These are phyloP conservation scores for Rhodinocichla rosea DNA, from an alignment of 2,113 vertebrate genomes.

Conservation along the genomic window DNA sequence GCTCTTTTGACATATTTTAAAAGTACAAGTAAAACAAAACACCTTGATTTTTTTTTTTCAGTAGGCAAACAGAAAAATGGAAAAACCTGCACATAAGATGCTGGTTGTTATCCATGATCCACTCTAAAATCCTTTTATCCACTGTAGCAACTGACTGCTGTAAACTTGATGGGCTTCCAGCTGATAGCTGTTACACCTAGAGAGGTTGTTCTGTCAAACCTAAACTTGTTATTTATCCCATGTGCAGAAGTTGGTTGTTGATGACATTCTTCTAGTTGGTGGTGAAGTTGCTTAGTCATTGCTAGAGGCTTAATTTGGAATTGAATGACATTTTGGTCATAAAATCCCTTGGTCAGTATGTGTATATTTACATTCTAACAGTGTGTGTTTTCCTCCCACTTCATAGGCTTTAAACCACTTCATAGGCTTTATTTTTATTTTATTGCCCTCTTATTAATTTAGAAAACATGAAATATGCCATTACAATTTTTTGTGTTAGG, in stretches of 20 bases:
- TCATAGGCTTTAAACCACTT: not conserved
- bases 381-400: slow-evolving; percentile 25
- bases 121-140: not conserved
- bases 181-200: not conserved
- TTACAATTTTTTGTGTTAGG: not conserved
- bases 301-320: slow-evolving; percentile 58
- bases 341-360: slow-evolving; percentile 58
- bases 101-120: not conserved
- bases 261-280: slow-evolving; percentile 18
- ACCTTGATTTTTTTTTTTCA: not conserved
- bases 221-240: slow-evolving; percentile 2
- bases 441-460: not conserved
- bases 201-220: not conserved
- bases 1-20: not conserved
- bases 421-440: slow-evolving; percentile 17
- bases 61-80: not conserved
- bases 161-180: not conserved
- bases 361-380: not conserved
- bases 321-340: slow-evolving; percentile 57
- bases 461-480: not conserved
- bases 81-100: accelerated
- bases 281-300: slow-evolving; percentile 37
- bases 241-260: slow-evolving; percentile 6
- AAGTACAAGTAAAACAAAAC: not conserved
- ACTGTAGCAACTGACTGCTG: not conserved